Evolutionary conservation across 1,140 invertebrate species (phyloP).

Genomic region (Micrasema longulum): DNA sequence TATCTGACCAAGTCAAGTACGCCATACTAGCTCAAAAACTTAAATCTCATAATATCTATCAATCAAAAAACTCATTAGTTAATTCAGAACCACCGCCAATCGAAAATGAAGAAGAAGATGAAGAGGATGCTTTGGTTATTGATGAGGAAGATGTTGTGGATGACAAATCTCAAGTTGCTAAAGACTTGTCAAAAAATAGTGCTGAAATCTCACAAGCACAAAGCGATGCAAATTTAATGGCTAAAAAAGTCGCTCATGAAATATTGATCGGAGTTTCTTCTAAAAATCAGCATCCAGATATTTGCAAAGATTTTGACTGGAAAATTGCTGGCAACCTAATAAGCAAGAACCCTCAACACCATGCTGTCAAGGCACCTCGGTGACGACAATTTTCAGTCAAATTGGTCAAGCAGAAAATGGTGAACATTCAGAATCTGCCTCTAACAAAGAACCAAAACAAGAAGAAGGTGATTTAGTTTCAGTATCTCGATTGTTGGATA

Average conservation of each 20-base stretch:
- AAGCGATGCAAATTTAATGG: slow-evolving; percentile 51
- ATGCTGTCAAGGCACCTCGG: background rate
- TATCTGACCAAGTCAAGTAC: slow-evolving; percentile 82
- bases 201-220: background rate
- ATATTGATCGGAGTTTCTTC: slow-evolving; percentile 69
- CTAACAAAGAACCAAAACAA: slow-evolving; percentile 51
- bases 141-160: slow-evolving; percentile 70
- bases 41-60: slow-evolving; percentile 63
- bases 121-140: slow-evolving; percentile 75
- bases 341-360: slow-evolving; percentile 57
- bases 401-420: slow-evolving; percentile 32
- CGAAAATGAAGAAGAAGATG: slow-evolving; percentile 75
- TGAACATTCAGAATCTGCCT: slow-evolving; percentile 7
- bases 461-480: slow-evolving; percentile 76
- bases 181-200: slow-evolving; percentile 32
- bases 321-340: slow-evolving; percentile 67
- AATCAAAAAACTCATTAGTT: slow-evolving; percentile 50
- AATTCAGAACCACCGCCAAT: slow-evolving; percentile 65
- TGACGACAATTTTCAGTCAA: slow-evolving; percentile 47
- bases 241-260: slow-evolving; percentile 66
- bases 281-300: slow-evolving; percentile 59
- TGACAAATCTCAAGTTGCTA: slow-evolving; percentile 52
- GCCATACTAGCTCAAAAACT: slow-evolving; percentile 83
- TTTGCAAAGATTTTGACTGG: slow-evolving; percentile 65
- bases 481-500: slow-evolving; percentile 82